Base-by-base conservation (phyloP, 2,888 invertebrate genomes). In the Spodoptera picta region DNA sequence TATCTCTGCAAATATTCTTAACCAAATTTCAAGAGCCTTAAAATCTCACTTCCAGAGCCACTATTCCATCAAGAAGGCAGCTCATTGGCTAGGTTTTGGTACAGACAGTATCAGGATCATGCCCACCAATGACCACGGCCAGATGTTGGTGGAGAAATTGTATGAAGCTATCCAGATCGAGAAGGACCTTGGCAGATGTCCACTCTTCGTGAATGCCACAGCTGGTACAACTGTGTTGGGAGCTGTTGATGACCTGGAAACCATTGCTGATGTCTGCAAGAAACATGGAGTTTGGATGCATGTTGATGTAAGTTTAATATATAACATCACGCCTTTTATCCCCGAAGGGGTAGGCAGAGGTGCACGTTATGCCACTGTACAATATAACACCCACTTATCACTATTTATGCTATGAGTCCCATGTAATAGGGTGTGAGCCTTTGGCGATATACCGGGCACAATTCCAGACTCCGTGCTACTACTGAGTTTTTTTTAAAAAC, bases 61-160 rank as follows among this genome's bases (percentile, higher is more conserved):
- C 87, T 98, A 98, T 84, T 98, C 98, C 1, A 95, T 98, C 12
- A 95, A 95, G 80, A 97, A 98, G 90, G 97, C 97, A 6, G 97
- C 97, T 0, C 96, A 97, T 77, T 97, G 97, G 96, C 92, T 98
- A 11, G 98, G 98, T 0, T 92, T 98, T n/a, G 98, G 98, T 0
- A 96, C 96, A 0, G 96, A 98, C 24, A 96, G 97, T 75, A 87
- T 96, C 31, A 90, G 96, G 42, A 85, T 94, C 75, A 96, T 98
- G 5, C 95, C 95, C 81, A 96, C 97, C 0, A 97, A 98, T 81
- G 88, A 91, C 2, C 82, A 87, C 3, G 98, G 98, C 0, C 95
- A 96, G 77, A 97, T 98, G 96, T 79, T 95, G 1, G 89, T 95
- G 0, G 83, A 91, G 0, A 96, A 96, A 43, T 88, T 98, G 9